Conservation (phyloP, 2,797 vertebrate genomes). For the Gymnodraco acuticeps region DNA sequence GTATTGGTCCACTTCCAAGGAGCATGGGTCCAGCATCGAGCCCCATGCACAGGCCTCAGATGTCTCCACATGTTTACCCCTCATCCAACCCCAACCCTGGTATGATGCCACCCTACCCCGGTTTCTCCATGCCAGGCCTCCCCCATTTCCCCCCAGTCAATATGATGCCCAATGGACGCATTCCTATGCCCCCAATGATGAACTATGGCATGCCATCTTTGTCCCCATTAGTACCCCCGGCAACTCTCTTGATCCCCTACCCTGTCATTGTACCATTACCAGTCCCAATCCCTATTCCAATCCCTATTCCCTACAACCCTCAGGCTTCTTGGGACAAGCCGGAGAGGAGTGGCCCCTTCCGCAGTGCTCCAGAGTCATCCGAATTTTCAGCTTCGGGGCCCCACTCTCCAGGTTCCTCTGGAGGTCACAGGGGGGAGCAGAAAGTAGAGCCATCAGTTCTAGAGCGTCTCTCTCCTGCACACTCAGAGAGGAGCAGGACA, state of each 20-base stretch:
- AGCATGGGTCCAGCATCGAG: conserved; percentile 90
- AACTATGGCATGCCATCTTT: conserved; percentile 98
- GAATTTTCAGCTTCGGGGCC: conserved; percentile 86
- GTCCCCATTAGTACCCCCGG: conserved; percentile 95
- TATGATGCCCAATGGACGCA: conserved; percentile 96
- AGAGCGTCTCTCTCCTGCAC: conserved; percentile 86
- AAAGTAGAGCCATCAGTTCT: conserved; percentile 87
- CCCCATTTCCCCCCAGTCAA: conserved; percentile 92
- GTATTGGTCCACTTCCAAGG: conserved; percentile 91
- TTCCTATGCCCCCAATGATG: conserved; percentile 95
- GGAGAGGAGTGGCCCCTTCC: conserved; percentile 89
- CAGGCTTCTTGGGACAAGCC: conserved; percentile 91
- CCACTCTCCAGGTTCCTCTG: conserved; percentile 82
- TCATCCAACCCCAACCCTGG: conserved; percentile 90
- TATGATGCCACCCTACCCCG: conserved; percentile 92
- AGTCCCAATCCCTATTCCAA: conserved; percentile 96
- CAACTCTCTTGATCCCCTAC: conserved; percentile 97
- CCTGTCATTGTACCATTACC: conserved; percentile 98
- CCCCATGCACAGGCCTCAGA: conserved; percentile 95
- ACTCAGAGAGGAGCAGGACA: conserved; percentile 85
- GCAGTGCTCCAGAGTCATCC: conserved; percentile 85
- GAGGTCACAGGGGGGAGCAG: conserved; percentile 83
- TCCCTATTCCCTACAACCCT: conserved; percentile 93
- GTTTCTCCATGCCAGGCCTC: conserved; percentile 90
- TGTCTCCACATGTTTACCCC: conserved; percentile 93